These are phyloP conservation scores for Blennius ocellaris DNA, from an alignment of 2,113 vertebrate species.

Conservation along the genomic window DNA sequence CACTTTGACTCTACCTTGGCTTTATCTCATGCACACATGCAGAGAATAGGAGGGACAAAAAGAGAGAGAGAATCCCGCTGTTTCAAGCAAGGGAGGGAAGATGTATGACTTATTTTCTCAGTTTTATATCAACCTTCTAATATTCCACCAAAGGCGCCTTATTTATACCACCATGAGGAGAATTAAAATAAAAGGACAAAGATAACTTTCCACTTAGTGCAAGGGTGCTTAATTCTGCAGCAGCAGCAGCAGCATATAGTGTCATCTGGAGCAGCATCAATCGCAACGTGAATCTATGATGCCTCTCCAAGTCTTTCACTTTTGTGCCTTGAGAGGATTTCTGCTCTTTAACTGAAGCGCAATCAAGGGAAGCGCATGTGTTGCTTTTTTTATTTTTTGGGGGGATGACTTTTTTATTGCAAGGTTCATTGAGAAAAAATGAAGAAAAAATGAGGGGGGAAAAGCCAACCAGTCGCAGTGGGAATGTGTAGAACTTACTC, in stretches of 20 bases:
- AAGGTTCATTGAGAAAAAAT: conserved; percentile 9
- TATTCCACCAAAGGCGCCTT: not conserved
- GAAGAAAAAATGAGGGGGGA: not conserved
- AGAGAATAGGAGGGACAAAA: not conserved
- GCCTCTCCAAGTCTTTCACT: conserved; percentile 37
- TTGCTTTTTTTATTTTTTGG: not conserved
- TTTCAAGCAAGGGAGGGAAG: not conserved
- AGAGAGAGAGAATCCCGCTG: conserved; percentile 19
- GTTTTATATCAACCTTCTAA: not conserved
- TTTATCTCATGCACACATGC: conserved; percentile 31
- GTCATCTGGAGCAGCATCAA: conserved; percentile 37
- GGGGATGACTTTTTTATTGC: not conserved
- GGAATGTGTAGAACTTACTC: conserved; percentile 83
- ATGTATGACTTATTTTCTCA: not conserved
- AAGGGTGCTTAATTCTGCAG: no score
- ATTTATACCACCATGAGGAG: not conserved
- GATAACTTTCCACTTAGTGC: conserved; percentile 45
- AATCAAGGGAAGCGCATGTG: not conserved
- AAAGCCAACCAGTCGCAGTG: not conserved
- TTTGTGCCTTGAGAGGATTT: not conserved
- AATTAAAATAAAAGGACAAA: not conserved
- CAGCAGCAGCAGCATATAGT: not conserved
- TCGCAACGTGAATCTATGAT: conserved; percentile 11
- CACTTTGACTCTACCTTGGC: conserved; percentile 22
- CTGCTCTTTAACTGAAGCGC: conserved; percentile 1